phyloP scores from a whole-genome alignment of 2,113 vertebrate genomes.

The Pristiophorus japonicus region DNA sequence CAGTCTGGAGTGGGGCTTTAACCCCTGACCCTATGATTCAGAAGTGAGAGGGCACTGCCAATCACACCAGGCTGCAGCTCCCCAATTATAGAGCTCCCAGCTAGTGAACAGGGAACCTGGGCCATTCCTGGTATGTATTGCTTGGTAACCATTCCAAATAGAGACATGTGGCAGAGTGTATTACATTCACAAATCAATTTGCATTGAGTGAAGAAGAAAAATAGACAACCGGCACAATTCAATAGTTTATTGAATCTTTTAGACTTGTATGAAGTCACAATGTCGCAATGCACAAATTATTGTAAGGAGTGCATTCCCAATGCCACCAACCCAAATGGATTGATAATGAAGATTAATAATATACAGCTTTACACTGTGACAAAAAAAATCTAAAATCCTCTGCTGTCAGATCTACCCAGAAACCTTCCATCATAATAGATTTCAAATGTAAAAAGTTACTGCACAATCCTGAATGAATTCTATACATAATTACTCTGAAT shows the following conservation, averaged over 20 bases:
- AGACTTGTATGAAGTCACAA: slow-evolving; percentile 99
- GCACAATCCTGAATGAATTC: background rate
- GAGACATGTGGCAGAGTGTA: background rate
- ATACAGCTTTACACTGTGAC: slow-evolving; percentile 51
- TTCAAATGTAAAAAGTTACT: slow-evolving; percentile 10
- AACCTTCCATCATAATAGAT: background rate
- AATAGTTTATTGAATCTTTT: slow-evolving; percentile 83
- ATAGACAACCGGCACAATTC: background rate
- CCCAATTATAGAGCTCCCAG: background rate
- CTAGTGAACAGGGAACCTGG: background rate
- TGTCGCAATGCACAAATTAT: slow-evolving; percentile 76
- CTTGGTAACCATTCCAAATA: background rate
- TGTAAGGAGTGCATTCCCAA: slow-evolving; percentile 71
- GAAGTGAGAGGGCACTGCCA: background rate
- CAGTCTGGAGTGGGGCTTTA: too few relatives aligned
- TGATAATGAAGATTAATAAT: slow-evolving; percentile 90
- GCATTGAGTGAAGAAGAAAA: background rate
- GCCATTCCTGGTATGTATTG: background rate
- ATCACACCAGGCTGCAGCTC: background rate
- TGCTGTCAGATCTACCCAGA: background rate
- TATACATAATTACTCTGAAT: slow-evolving; percentile 10
- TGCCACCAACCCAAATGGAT: slow-evolving; percentile 94
- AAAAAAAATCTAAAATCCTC: background rate
- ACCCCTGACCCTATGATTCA: too few relatives aligned
- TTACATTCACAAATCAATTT: background rate